Evolutionary conservation across 2,113 vertebrate genomes (phyloP).

Genomic region (Pedetes capensis): DNA sequence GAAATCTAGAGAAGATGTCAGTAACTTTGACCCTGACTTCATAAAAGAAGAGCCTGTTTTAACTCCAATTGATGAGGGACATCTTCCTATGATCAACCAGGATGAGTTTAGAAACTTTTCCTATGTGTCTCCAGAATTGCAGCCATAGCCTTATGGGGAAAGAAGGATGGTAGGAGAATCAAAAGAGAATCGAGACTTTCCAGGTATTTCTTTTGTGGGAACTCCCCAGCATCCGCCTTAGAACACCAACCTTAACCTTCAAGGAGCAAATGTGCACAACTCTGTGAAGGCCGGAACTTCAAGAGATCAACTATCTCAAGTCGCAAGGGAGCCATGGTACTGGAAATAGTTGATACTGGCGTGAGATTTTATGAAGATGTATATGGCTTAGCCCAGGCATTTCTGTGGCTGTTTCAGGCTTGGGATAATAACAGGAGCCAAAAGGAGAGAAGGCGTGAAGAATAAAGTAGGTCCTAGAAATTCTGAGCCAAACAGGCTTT

Average conservation of each 20-base stretch:
- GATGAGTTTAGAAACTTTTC: constrained; percentile 98
- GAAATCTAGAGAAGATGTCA: constrained; percentile 97
- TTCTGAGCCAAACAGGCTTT: constrained; percentile 79
- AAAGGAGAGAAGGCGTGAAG: constrained; percentile 32
- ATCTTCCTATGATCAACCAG: constrained; percentile 93
- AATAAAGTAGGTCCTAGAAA: constrained; percentile 59
- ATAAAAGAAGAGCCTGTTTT: constrained; percentile 95
- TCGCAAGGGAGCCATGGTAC: constrained; percentile 15
- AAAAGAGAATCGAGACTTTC: constrained; percentile 59
- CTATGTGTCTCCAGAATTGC: constrained; percentile 90
- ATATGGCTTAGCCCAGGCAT: neutral
- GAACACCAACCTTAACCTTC: constrained; percentile 66
- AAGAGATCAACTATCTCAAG: constrained; percentile 74
- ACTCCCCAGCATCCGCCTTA: constrained; percentile 66
- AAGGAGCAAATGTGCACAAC: constrained; percentile 39
- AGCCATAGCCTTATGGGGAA: constrained; percentile 73
- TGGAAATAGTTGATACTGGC: constrained; percentile 62
- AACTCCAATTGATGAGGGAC: constrained; percentile 93
- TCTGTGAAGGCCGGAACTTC: constrained; percentile 58
- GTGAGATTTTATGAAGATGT: constrained; percentile 62
- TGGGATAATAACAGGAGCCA: constrained; percentile 49
- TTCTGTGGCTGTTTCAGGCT: constrained; percentile 49
- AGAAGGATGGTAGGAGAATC: constrained; percentile 32
- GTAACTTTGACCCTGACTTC: constrained; percentile 99
- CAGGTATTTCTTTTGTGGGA: constrained; percentile 69